Conservation (phyloP, 1,140 invertebrate genomes). For the Sinonovacula constricta region DNA sequence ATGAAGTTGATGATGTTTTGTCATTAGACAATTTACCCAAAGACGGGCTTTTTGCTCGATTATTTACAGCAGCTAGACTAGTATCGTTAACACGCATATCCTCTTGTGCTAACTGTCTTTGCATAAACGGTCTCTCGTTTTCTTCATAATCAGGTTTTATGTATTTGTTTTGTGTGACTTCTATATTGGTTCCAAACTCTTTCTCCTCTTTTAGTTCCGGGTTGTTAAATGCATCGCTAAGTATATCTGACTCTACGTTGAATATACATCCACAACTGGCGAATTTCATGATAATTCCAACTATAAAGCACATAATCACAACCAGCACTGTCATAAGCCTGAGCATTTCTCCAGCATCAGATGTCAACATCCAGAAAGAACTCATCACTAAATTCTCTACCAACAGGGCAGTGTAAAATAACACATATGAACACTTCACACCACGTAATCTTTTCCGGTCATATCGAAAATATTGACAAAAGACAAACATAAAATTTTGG, state of each 20-base stretch:
- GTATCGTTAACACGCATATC: too few relatives aligned
- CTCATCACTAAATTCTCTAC: slow-evolving; percentile 48
- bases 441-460: slow-evolving; percentile 27
- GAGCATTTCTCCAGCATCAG: slow-evolving; percentile 25
- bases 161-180: too few relatives aligned
- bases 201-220: slow-evolving; percentile 38
- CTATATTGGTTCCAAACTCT: too few relatives aligned
- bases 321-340: slow-evolving; percentile 25
- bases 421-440: slow-evolving; percentile 48
- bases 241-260: slow-evolving; percentile 39
- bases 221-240: slow-evolving; percentile 46
- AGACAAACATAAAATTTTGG: slow-evolving; percentile 28
- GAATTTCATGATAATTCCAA: slow-evolving; percentile 40
- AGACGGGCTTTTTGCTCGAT: too few relatives aligned
- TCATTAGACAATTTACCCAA: too few relatives aligned
- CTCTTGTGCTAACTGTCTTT: too few relatives aligned
- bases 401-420: slow-evolving; percentile 37
- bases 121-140: too few relatives aligned
- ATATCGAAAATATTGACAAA: slow-evolving; percentile 48
- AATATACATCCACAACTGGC: slow-evolving; percentile 45
- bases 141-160: too few relatives aligned
- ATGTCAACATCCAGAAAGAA: slow-evolving; percentile 44
- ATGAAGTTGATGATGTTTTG: too few relatives aligned
- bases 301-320: slow-evolving; percentile 38
- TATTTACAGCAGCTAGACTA: too few relatives aligned